A percentile compares a stretch with the other conserved stretches of the same genome.
phyloP scores from a whole-genome alignment of 2,113 vertebrate species.

The Benitochromis conjunctus region DNA sequence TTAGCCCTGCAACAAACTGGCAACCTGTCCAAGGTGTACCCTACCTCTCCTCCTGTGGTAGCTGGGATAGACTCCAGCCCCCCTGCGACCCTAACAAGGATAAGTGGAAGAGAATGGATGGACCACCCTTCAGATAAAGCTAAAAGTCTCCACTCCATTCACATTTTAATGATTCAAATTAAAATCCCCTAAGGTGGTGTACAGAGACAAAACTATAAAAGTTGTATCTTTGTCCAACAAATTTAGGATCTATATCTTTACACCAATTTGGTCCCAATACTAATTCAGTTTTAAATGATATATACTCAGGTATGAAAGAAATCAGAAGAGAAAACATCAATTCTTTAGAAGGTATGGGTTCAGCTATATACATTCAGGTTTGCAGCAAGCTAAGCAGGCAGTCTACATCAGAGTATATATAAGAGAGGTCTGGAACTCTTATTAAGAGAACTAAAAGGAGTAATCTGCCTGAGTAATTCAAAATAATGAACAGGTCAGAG shows the following conservation, averaged over 20 bases:
- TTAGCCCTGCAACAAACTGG: not conserved
- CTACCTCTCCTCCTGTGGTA: not conserved
- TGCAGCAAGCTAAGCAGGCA: not conserved
- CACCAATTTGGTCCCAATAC: not conserved
- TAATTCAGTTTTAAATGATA: not conserved
- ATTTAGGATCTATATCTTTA: not conserved
- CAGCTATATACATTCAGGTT: not conserved
- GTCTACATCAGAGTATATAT: not conserved
- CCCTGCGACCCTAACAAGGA: not conserved
- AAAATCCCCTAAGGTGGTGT: not conserved
- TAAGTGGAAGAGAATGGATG: not conserved
- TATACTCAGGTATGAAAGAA: not conserved
- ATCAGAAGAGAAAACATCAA: not conserved
- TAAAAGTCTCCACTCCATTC: not conserved
- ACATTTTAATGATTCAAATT: not conserved
- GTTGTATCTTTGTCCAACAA: not conserved
- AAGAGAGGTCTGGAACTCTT: not conserved
- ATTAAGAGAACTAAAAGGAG: not conserved
- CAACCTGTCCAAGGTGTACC: not conserved
- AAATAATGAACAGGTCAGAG: constrained; percentile 1
- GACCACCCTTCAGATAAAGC: not conserved
- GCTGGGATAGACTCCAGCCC: not conserved
- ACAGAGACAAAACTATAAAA: not conserved
- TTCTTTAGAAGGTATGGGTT: not conserved
- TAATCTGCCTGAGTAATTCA: not conserved